Evolutionary conservation across 2,113 vertebrate genomes (phyloP).

Genomic region (Chaetodon trifascialis): DNA sequence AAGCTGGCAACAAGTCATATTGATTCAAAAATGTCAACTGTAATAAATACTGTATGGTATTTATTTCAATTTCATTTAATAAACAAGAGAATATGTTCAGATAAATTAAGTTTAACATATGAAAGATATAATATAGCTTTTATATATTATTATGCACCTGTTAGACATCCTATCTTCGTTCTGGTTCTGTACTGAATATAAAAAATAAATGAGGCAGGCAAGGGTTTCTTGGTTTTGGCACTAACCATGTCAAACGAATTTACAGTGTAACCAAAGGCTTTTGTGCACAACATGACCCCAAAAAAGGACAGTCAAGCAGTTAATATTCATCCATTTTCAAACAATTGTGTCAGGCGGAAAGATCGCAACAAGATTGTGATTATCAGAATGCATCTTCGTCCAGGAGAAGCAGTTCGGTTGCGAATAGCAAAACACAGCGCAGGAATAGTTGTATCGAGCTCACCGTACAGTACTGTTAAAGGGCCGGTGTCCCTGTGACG

Average conservation of each 20-base stretch:
- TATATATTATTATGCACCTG: conserved; percentile 44
- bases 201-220: conserved; percentile 32
- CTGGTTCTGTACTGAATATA: conserved; percentile 13
- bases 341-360: conserved; percentile 26
- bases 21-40: conserved; percentile 5
- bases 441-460: conserved; percentile 30
- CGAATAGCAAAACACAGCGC: neutral
- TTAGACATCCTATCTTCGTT: conserved; percentile 28
- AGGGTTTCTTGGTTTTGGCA: conserved; percentile 69
- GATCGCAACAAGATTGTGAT: conserved; percentile 4
- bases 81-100: conserved; percentile 37
- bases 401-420: conserved; percentile 41
- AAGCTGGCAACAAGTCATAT: conserved; percentile 19
- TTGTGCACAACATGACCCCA: conserved; percentile 41
- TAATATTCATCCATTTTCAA: conserved; percentile 35
- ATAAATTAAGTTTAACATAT: conserved; percentile 67
- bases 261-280: conserved; percentile 64
- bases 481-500: conserved; percentile 11
- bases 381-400: conserved; percentile 42
- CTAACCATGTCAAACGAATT: conserved; percentile 51
- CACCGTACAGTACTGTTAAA: conserved; percentile 30
- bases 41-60: conserved; percentile 68
- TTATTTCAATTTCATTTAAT: conserved; percentile 37
- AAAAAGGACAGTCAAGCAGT: conserved; percentile 16
- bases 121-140: conserved; percentile 43